Evolutionary conservation across 2,888 invertebrate species (phyloP), one percentile per base, ranked within the genome.

Genomic region (Xestia xanthographa): DNA sequence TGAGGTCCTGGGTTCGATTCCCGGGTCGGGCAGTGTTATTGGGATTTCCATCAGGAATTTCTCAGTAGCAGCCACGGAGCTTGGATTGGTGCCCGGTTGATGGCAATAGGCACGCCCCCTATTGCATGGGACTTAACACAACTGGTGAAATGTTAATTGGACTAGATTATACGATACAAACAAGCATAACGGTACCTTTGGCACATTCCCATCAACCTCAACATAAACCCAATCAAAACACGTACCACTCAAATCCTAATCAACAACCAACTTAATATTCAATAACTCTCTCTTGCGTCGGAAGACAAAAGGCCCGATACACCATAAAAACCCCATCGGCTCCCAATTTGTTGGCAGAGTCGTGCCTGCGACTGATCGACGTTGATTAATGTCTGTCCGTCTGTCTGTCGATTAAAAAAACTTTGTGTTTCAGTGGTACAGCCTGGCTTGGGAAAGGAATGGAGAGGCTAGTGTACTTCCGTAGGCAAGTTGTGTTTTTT

Each of bases 371-470:
- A 84, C 90, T 95, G 96, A 96, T 95, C 91, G 96, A 96, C 96
- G 92, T 95, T 95, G 96, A 96, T 96, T 96, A 96, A 96, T 96
- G 95, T 93, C 93, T 93, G 93, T 92, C 93, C 93, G 93, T 94
- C 94, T 93, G 94, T 92, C 90, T 91, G 90, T 89, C 90, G 90
- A 93, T 93, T 93, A 93, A 94, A 95, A 95, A 96, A 96, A 95
- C 92, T 95, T 94, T 94, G 93, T 95, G 95, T 96, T 96, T 95
- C 95, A 94, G 93, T 92, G 93, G 92, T 90, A 91, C 89, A 80
- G 83, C 81, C 82, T 63, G 82, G 90, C 90, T 76, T 90, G 56
- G 29, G 83, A 80, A 87, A 87, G 76, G 11, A 5, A 41, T 90
- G 66, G 94, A 94, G 92, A 72, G 29, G 77, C n/a, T 38, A 8